These are phyloP conservation scores for Andrena haemorrhoa DNA, from an alignment of 2,888 invertebrate genomes.

Conservation along the genomic window DNA sequence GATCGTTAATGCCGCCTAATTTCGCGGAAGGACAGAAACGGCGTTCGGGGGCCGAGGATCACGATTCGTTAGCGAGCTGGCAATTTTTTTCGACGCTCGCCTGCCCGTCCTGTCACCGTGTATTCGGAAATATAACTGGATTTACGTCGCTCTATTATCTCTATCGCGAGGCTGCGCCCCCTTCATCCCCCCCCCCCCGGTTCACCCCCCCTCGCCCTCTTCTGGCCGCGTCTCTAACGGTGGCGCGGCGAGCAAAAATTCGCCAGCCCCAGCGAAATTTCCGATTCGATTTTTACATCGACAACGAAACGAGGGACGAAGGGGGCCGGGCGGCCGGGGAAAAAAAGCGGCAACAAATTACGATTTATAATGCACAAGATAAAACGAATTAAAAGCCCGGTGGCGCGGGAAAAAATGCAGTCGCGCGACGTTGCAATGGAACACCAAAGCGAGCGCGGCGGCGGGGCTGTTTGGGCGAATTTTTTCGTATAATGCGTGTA, in stretches of 20 bases:
- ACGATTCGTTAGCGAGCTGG: slow-evolving; percentile 71
- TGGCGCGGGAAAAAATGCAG: slow-evolving; percentile 42
- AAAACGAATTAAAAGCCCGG: slow-evolving; percentile 61
- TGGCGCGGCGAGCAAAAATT: slow-evolving; percentile 36
- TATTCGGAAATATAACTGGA: slow-evolving; percentile 64
- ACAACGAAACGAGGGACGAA: slow-evolving; percentile 35
- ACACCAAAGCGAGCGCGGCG: slow-evolving; percentile 37
- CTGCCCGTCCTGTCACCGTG: slow-evolving; percentile 57
- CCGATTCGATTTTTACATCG: slow-evolving; percentile 60
- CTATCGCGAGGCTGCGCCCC: slow-evolving; percentile 46
- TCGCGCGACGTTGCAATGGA: slow-evolving; percentile 52
- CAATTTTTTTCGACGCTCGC: slow-evolving; percentile 61
- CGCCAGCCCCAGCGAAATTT: slow-evolving; percentile 41
- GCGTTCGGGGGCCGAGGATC: slow-evolving; percentile 65
- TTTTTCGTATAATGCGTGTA: slow-evolving; percentile 31
- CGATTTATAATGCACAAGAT: slow-evolving; percentile 64
- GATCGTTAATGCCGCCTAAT: slow-evolving; percentile 77
- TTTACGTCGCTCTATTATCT: slow-evolving; percentile 64
- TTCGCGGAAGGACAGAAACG: slow-evolving; percentile 74
- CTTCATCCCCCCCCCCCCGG: too few relatives aligned
- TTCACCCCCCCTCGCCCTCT: too few relatives aligned
- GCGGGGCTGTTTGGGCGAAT: slow-evolving; percentile 13
- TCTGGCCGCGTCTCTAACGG: slow-evolving; percentile 39
- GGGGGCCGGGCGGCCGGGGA: background rate
- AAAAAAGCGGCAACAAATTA: slow-evolving; percentile 53